These are phyloP conservation scores for Muricea muricata DNA, from an alignment of 92 coral and sea anemone genomes.

Conservation along the genomic window DNA sequence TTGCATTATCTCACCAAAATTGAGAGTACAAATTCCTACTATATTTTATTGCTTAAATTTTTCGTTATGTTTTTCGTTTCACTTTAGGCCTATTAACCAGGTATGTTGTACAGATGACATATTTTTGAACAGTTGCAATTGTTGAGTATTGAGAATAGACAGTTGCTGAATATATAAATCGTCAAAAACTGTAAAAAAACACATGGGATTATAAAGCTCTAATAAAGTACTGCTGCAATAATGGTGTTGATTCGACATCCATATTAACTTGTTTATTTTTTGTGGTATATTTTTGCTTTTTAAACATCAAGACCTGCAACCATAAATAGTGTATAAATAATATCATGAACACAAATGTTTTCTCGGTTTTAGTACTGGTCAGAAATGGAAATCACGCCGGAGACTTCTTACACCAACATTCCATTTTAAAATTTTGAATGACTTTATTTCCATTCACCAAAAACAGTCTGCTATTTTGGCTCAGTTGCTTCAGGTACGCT, in stretches of 20 bases:
- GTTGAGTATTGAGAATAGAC: neutral
- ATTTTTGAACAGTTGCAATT: neutral
- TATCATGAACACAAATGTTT: neutral
- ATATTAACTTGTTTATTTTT: too few relatives aligned
- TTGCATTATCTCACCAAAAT: too few relatives aligned
- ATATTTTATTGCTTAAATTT: too few relatives aligned
- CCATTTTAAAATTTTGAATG: conserved; percentile 81
- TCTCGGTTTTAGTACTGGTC: conserved; percentile 55
- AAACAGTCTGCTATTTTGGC: conserved; percentile 69
- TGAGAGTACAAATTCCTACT: too few relatives aligned
- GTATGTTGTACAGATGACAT: neutral
- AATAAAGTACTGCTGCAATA: too few relatives aligned
- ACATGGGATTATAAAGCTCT: too few relatives aligned
- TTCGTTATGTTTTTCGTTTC: neutral
- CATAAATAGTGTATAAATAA: too few relatives aligned
- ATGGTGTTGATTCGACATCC: too few relatives aligned
- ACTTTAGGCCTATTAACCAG: conserved; percentile 36
- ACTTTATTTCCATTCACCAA: conserved; percentile 72
- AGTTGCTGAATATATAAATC: neutral
- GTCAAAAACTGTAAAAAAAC: too few relatives aligned
- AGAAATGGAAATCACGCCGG: conserved; percentile 80
- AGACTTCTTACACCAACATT: conserved; percentile 81
- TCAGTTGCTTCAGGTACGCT: conserved; percentile 33
- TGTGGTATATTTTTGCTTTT: too few relatives aligned
- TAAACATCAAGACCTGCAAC: too few relatives aligned